Base-by-base conservation (phyloP, 2,888 invertebrate genomes). In the Drosophila kuntzei region DNA sequence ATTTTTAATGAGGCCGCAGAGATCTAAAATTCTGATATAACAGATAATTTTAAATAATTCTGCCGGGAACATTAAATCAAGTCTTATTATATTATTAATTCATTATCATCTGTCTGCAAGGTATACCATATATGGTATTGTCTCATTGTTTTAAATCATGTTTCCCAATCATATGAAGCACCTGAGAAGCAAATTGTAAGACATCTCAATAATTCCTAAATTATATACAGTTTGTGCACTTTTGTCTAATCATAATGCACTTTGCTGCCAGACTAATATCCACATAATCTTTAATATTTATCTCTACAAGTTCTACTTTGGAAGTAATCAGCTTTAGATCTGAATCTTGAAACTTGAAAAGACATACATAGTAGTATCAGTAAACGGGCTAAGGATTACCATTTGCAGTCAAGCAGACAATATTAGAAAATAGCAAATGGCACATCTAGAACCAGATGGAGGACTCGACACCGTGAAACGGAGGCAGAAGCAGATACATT, bases 351-450 rank as follows among this genome's bases (percentile, higher is more conserved):
- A 27, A 25, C 27, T 47, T 29, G 36, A 59, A 27, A 25, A 36
- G 32, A 25, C 27, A 4, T n/a, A n/a, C 27, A 20, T 29, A 16
- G 49, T 3, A 37, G 37, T 25, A 51, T 27, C 16, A 14, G 39
- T 49, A 36, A 75, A 55, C 60, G 64, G 60, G 18, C 34, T 39
- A 5, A 43, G 76, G 72, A 66, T 76, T 63, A 66, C 44, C 37
- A 32, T 25, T 22, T 36, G 18, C 43, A 41, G 12, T 18, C 27
- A 46, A 39, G n/a, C 62, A 62, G 46, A 60, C 32, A 57, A 66
- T 66, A 72, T 75, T 75, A 67, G 75, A 72, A 67, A 63, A 67
- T 53, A n/a, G 62, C 59, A 66, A 74, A 51, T 62, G 71, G 58
- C 46, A 58, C 55, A 70, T 65, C 47, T 39, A 29, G 63, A 37